These are phyloP conservation scores for Morone saxatilis DNA, from an alignment of 2,113 vertebrate species.

Conservation along the genomic window DNA sequence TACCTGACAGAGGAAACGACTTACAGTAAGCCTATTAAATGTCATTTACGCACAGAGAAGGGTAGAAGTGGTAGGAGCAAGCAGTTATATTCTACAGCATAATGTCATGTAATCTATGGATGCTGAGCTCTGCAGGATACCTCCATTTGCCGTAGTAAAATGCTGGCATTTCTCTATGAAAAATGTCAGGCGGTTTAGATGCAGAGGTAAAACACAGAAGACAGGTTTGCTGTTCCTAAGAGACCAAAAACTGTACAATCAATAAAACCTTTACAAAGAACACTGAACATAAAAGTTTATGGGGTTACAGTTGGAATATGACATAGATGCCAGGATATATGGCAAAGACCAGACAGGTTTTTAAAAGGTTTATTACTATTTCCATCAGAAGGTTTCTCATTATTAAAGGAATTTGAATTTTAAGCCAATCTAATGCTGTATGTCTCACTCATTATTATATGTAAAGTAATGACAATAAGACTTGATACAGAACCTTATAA, in stretches of 20 bases:
- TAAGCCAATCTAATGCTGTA: no score
- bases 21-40: neutral
- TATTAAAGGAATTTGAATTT: slow-evolving; percentile 1
- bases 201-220: slow-evolving; percentile 7
- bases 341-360: neutral
- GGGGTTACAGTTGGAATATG: neutral
- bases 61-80: no score
- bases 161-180: neutral
- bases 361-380: neutral
- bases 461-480: no score
- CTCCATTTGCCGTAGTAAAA: neutral
- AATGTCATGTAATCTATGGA: neutral
- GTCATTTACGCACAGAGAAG: neutral
- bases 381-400: neutral
- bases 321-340: neutral
- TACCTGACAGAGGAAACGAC: neutral
- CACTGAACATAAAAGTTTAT: slow-evolving; percentile 10
- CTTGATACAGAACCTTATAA: no score
- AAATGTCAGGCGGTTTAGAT: neutral
- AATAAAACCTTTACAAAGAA: neutral
- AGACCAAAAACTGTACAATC: neutral
- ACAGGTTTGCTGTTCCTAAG: slow-evolving; percentile 37
- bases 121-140: neutral
- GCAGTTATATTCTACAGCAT: neutral
- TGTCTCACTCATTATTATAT: no score